phyloP scores from a whole-genome alignment of 92 coral and sea anemone species.

The Galaxea fascicularis region DNA sequence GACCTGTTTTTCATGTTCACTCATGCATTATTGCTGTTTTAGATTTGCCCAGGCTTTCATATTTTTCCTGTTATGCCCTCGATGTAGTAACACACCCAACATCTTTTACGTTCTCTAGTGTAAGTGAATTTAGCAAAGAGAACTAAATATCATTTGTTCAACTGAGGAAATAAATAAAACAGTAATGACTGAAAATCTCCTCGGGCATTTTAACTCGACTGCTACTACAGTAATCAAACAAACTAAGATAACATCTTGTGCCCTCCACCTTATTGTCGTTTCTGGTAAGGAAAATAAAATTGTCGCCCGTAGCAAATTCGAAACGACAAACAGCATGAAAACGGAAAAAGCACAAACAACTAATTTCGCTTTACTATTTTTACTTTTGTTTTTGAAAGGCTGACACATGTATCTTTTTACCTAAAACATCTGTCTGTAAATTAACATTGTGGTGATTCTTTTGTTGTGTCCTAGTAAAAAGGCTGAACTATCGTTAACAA shows the following conservation, averaged over 20 bases:
- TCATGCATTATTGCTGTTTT: constrained; percentile 1
- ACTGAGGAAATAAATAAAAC: constrained; percentile 2
- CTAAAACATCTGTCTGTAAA: constrained; percentile 16
- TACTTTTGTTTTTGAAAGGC: neutral
- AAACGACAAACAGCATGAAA: neutral
- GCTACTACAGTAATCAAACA: neutral
- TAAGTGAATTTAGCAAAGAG: neutral
- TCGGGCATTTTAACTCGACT: neutral
- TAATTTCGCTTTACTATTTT: neutral
- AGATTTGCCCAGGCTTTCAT: neutral
- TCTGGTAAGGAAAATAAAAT: neutral
- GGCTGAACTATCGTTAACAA: neutral
- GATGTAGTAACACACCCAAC: neutral
- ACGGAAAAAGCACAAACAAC: neutral
- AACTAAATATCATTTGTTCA: neutral
- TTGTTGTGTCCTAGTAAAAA: constrained; percentile 20
- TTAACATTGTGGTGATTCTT: neutral
- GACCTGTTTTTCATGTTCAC: neutral
- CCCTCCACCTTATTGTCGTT: neutral
- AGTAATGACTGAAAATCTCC: no score
- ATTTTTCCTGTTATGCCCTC: neutral
- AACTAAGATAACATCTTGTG: neutral
- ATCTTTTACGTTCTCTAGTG: neutral
- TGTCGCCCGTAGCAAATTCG: neutral
- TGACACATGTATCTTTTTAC: neutral